Conservation (phyloP, 2,797 vertebrate species). For the Pseudomugil tenellus region DNA sequence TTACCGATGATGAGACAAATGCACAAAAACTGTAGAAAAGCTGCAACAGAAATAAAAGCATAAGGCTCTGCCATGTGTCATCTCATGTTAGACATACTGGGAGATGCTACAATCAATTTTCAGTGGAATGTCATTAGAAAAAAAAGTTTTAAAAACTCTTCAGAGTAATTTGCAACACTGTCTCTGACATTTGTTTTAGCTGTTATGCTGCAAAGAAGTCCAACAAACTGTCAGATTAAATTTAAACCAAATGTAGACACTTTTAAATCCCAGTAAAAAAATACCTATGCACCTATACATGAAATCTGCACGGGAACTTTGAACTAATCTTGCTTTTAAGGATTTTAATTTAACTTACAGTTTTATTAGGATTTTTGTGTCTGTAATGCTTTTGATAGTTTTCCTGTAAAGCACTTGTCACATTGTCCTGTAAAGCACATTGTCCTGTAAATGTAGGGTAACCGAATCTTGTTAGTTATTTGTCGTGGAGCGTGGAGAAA, state of each 20-base stretch:
- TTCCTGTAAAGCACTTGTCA: too few relatives aligned
- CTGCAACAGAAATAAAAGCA: neutral
- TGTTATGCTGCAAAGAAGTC: too few relatives aligned
- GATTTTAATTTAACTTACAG: too few relatives aligned
- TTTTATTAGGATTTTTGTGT: too few relatives aligned
- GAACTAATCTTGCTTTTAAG: too few relatives aligned
- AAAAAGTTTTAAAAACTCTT: neutral
- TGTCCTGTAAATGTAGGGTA: neutral
- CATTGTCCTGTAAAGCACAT: too few relatives aligned
- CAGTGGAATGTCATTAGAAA: neutral
- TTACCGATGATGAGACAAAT: neutral
- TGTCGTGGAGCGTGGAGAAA: neutral
- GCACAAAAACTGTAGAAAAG: neutral
- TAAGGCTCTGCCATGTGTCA: neutral
- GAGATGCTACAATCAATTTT: neutral
- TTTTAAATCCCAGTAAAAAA: too few relatives aligned
- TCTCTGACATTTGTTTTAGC: neutral
- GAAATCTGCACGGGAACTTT: too few relatives aligned
- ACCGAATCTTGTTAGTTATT: neutral
- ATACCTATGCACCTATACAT: too few relatives aligned
- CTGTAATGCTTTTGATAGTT: too few relatives aligned
- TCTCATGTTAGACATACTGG: neutral
- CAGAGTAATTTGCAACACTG: neutral
- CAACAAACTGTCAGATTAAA: too few relatives aligned
- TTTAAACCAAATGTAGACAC: too few relatives aligned